These are phyloP conservation scores for Bubalus kerabau DNA, from an alignment of 2,113 vertebrate species.

Conservation along the genomic window DNA sequence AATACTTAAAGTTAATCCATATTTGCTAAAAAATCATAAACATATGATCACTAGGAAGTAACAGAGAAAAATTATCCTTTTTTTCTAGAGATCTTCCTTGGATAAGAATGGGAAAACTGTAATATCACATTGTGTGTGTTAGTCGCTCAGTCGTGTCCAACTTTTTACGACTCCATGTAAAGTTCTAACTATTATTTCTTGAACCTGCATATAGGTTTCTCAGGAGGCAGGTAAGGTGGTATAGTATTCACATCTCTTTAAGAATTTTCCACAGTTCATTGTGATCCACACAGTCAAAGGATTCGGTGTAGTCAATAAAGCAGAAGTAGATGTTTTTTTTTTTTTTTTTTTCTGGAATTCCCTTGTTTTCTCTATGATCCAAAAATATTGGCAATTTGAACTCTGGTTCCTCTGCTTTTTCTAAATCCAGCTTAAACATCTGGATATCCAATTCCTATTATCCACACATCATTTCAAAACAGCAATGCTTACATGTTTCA, in stretches of 20 bases:
- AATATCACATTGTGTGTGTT: not conserved
- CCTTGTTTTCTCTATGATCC: not conserved
- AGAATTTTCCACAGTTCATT: not conserved
- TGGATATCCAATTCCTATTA: conserved; percentile 69
- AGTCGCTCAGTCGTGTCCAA: not conserved
- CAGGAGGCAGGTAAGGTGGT: not conserved
- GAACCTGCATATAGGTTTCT: not conserved
- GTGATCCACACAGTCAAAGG: not conserved
- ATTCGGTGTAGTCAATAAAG: not conserved
- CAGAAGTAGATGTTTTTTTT: not conserved
- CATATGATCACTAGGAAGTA: not conserved
- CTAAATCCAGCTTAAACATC: conserved; percentile 28
- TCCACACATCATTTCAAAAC: conserved; percentile 50
- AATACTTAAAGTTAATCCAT: not conserved
- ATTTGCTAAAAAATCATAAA: not conserved
- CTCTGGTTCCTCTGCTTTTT: not conserved
- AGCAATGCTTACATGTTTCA: conserved; percentile 50
- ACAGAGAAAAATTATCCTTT: not conserved
- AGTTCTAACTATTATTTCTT: not conserved
- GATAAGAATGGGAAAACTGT: not conserved
- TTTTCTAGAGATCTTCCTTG: not conserved
- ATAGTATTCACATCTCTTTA: not conserved
- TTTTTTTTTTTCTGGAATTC: not conserved
- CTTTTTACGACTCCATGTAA: not conserved
- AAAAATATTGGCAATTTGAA: not conserved